phyloP scores from a whole-genome alignment of 2,888 invertebrate species.

The Dilophus febrilis region DNA sequence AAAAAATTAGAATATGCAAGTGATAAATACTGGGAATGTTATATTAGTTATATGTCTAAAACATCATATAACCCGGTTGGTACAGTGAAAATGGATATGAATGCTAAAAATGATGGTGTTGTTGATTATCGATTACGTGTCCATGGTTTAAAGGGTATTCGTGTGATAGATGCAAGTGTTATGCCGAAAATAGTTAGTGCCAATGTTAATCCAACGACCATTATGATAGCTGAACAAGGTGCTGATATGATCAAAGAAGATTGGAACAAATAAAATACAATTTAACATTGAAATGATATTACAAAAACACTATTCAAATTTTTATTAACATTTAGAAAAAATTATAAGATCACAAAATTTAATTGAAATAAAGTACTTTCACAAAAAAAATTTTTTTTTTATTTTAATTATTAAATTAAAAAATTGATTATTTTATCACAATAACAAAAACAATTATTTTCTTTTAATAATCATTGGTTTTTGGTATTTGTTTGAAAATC shows the following conservation, averaged over 20 bases:
- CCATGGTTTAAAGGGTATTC: constrained; percentile 32
- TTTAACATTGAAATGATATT: no score
- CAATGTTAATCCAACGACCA: constrained; percentile 42
- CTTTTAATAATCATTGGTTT: no score
- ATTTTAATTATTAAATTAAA: no score
- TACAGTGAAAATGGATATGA: constrained; percentile 43
- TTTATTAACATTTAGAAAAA: no score
- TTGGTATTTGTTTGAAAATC: no score
- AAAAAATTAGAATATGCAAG: constrained; percentile 46
- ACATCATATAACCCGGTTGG: constrained; percentile 62
- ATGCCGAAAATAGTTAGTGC: constrained; percentile 45
- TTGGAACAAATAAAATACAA: no score
- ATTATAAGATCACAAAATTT: no score
- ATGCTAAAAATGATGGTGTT: constrained; percentile 27
- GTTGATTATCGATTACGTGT: constrained; percentile 39
- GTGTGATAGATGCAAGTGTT: constrained; percentile 46
- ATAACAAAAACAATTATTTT: no score
- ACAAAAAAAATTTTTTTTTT: no score
- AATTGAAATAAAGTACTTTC: no score
- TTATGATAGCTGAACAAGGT: constrained; percentile 50
- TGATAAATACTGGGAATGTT: constrained; percentile 78
- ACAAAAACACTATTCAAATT: no score
- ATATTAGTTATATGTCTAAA: constrained; percentile 55
- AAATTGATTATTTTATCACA: no score
- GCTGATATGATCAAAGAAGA: constrained; percentile 42